Evolutionary conservation across 2,888 invertebrate genomes (phyloP), one percentile per base, ranked within the genome.

Genomic region (Quadroppia sp.): DNA sequence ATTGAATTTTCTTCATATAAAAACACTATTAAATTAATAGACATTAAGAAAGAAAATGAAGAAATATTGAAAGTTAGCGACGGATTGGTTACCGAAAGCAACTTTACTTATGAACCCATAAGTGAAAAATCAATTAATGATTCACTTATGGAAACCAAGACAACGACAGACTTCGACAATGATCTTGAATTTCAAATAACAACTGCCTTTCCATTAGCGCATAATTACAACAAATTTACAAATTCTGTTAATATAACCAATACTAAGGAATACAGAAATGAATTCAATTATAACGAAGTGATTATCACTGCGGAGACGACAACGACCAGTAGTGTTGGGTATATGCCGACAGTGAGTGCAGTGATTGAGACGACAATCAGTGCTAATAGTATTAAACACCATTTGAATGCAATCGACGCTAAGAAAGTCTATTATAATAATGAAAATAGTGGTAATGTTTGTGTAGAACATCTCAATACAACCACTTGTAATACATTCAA

Each of bases 221-320:
- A 45, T 36, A 36, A 36, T 36, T 36, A 36, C 36, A 36, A 9
- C 36, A 36, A 36, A 36, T 7, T 36, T 36, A 36, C 36, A 36
- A 36, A 36, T 36, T 36, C 36, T 36, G 36, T 36, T 7, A 36
- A 36, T 7, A 9, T 9, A 36, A 4, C 9, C 6, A 36, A 36
- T 7, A 36, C 36, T 36, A 45, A n/a, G n/a, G n/a, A n/a, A n/a
- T n/a, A 15, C 13, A 28, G 30, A 30, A 53, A 53, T 53, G n/a
- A n/a, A n/a, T n/a, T n/a, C n/a, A 53, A 23, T 53, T 23, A 53
- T 23, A 56, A 13, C 17, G 1, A 28, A 30, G 17, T 30, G 56
- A 56, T 56, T 30, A 56, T 56, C 28, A 30, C 56, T 56, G 30
- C 28, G 56, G 56, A 30, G 30, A 56, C n/a, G n/a, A n/a, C n/a